Percentiles rank a stretch among this genome's conserved stretches.
Conservation (phyloP, 2,797 vertebrate species). For the Coregonus sp. region DNA sequence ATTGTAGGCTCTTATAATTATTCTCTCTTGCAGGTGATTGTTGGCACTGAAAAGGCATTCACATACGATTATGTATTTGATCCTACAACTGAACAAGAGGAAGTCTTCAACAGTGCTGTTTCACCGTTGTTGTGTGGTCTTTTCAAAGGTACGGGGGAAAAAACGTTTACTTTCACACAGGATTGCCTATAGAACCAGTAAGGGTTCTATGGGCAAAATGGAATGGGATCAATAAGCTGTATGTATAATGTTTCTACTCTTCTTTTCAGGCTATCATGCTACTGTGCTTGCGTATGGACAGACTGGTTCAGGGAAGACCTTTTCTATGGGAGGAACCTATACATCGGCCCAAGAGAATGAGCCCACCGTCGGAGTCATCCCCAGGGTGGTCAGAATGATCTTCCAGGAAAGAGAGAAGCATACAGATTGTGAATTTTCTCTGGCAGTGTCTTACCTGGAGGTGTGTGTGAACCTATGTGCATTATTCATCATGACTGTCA, state of each 20-base stretch:
- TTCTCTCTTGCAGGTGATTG: conserved; percentile 79
- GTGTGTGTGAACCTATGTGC: conserved; percentile 61
- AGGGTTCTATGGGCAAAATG: background rate
- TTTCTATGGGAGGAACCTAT: conserved; percentile 94
- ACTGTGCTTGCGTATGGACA: conserved; percentile 96
- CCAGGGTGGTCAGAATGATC: conserved; percentile 85
- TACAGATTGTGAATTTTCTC: conserved; percentile 78
- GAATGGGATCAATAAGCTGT: background rate
- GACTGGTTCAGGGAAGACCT: conserved; percentile 96
- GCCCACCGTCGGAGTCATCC: conserved; percentile 88
- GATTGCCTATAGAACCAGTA: background rate
- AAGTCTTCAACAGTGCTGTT: conserved; percentile 85
- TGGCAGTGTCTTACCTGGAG: conserved; percentile 93
- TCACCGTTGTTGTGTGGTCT: conserved; percentile 84
- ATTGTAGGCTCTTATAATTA: background rate
- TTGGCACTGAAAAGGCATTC: conserved; percentile 89
- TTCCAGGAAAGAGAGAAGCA: conserved; percentile 84
- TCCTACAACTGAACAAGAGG: conserved; percentile 89
- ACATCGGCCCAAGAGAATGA: conserved; percentile 88
- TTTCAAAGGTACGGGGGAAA: conserved; percentile 84
- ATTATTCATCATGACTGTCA: background rate
- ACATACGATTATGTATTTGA: conserved; percentile 96
- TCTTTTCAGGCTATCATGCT: conserved; percentile 87
- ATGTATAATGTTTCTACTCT: background rate
- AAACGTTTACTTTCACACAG: background rate